Conservation (phyloP, 2,113 vertebrate species). For the Pangasianodon gigas region DNA sequence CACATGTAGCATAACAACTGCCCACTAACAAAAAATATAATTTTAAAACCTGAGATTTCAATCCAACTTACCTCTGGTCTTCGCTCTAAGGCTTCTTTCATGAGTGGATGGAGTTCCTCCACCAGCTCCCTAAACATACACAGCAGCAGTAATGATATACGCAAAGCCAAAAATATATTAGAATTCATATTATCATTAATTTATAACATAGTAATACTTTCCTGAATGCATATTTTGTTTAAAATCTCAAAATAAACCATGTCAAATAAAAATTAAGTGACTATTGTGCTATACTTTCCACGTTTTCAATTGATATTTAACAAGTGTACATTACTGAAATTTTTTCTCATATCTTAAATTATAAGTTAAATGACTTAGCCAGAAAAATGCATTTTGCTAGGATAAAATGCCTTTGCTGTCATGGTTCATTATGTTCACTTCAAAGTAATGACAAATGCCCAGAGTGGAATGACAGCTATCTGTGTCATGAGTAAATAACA, state of each 20-base stretch:
- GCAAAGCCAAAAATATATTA: not conserved
- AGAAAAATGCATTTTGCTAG: not conserved
- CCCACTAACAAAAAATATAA: not conserved
- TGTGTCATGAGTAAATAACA: conserved; percentile 55
- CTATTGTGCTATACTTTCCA: too few relatives aligned
- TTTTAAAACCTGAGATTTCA: not conserved
- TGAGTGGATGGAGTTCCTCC: conserved; percentile 96
- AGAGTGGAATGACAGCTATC: conserved; percentile 50
- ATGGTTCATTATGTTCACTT: conserved; percentile 26
- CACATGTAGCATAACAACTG: not conserved
- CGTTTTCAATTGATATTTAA: not conserved
- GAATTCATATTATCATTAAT: not conserved
- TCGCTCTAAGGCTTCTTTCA: conserved; percentile 97
- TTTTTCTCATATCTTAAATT: not conserved
- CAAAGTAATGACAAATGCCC: conserved; percentile 45
- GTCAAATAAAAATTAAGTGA: not conserved
- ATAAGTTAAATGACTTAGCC: not conserved
- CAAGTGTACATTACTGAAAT: not conserved
- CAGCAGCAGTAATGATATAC: conserved; percentile 21
- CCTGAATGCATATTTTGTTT: not conserved
- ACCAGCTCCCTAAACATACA: conserved; percentile 85
- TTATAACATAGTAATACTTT: not conserved
- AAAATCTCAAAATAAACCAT: not conserved
- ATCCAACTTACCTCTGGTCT: conserved; percentile 85
- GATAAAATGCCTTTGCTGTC: conserved; percentile 40